Evolutionary conservation across 2,797 vertebrate species (phyloP).

Genomic region (Heterohyrax brucei): DNA sequence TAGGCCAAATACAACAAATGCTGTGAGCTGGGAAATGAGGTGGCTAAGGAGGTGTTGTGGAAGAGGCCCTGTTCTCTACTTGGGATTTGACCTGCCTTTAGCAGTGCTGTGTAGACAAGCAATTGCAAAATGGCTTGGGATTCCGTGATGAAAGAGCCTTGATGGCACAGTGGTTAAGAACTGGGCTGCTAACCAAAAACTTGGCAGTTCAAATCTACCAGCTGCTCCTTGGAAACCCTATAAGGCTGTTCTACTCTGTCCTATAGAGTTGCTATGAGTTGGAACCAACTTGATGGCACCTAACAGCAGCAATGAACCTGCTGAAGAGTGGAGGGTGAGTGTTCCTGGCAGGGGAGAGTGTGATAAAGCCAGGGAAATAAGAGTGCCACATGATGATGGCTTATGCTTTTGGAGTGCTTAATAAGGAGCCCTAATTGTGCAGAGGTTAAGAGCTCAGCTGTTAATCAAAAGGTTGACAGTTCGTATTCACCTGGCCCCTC

Average conservation of each 20-base stretch:
- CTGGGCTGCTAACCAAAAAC: too few relatives aligned
- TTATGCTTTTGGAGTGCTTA: not conserved
- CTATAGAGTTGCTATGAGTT: too few relatives aligned
- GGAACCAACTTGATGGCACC: too few relatives aligned
- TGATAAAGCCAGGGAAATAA: not conserved
- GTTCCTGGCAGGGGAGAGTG: not conserved
- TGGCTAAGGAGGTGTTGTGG: not conserved
- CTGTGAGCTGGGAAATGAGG: not conserved
- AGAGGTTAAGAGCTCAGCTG: too few relatives aligned
- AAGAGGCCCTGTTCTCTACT: not conserved
- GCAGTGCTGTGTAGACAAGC: not conserved
- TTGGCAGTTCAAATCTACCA: too few relatives aligned
- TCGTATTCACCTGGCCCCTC: too few relatives aligned
- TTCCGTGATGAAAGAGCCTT: not conserved
- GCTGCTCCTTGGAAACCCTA: too few relatives aligned
- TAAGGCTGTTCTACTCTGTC: too few relatives aligned
- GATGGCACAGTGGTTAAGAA: too few relatives aligned
- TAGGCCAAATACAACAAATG: not conserved
- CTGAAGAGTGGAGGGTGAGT: not conserved
- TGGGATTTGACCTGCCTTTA: not conserved
- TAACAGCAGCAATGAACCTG: not conserved
- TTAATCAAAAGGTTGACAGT: too few relatives aligned
- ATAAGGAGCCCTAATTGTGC: too few relatives aligned
- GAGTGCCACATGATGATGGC: not conserved
- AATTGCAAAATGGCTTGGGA: not conserved